These are phyloP conservation scores for Microhierax caerulescens DNA, from an alignment of 2,797 vertebrate genomes.

Conservation along the genomic window DNA sequence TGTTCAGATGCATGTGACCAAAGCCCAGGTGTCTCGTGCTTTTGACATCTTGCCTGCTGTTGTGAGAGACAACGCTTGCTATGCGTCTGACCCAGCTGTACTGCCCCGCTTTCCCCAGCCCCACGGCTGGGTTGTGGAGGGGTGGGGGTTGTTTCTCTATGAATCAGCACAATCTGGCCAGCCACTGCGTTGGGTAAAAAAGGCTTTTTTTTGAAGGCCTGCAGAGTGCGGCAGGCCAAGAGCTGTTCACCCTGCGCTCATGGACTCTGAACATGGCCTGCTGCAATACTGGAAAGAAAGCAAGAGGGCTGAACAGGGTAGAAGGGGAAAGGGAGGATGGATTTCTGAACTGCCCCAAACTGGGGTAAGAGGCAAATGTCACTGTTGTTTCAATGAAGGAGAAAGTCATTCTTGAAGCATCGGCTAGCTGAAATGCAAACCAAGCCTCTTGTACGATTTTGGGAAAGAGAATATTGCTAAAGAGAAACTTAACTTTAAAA, in stretches of 20 bases:
- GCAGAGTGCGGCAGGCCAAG: not conserved
- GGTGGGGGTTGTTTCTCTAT: not conserved
- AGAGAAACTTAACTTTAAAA: not conserved
- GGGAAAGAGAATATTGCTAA: not conserved
- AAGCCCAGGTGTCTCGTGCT: not conserved
- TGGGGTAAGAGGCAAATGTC: not conserved
- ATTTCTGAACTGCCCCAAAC: not conserved
- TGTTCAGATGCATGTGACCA: not conserved
- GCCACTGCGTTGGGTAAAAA: not conserved
- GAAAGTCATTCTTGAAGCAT: not conserved
- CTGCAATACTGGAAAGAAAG: not conserved
- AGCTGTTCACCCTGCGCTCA: not conserved
- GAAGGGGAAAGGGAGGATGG: not conserved
- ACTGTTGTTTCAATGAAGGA: not conserved
- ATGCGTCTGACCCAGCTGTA: fast-evolving
- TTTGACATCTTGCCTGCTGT: not conserved
- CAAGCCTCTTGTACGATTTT: not conserved
- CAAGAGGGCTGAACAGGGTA: not conserved
- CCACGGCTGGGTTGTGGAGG: not conserved
- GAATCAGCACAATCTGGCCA: not conserved
- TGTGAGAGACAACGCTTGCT: not conserved
- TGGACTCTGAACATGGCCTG: not conserved
- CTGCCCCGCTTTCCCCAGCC: not conserved
- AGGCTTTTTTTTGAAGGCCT: not conserved
- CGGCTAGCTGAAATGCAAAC: not conserved